phyloP scores from a whole-genome alignment of 1,140 invertebrate genomes.

The Lerema accius region DNA sequence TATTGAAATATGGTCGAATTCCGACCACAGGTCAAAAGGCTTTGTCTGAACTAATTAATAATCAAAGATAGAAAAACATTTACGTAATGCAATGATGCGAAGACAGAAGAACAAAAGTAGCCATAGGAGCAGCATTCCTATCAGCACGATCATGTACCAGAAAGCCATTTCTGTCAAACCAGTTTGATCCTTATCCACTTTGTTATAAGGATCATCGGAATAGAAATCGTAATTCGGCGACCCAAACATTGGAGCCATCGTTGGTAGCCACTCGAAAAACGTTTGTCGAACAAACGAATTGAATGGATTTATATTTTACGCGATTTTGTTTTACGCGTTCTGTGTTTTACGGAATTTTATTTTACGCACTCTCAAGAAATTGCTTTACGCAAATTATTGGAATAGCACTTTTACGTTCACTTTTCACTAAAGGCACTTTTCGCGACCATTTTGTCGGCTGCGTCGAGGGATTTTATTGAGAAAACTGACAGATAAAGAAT shows the following conservation, averaged over 20 bases:
- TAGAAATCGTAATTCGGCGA: constrained; percentile 50
- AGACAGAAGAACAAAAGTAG: constrained; percentile 63
- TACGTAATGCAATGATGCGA: constrained; percentile 61
- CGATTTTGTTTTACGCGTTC: neutral
- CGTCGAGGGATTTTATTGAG: constrained; percentile 5
- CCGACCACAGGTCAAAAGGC: no score
- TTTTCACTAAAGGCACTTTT: constrained; percentile 16
- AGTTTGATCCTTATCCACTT: constrained; percentile 19
- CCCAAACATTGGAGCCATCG: constrained; percentile 52
- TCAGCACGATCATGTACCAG: constrained; percentile 66
- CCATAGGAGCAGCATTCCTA: constrained; percentile 61
- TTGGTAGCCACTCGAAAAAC: constrained; percentile 22
- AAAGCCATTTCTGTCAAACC: constrained; percentile 55
- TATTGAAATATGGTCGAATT: no score
- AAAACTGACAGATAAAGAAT: constrained; percentile 27
- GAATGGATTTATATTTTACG: constrained; percentile 20
- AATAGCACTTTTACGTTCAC: constrained; percentile 46
- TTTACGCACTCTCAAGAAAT: constrained; percentile 53
- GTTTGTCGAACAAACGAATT: constrained; percentile 24
- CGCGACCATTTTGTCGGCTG: constrained; percentile 19
- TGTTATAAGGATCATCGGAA: constrained; percentile 29
- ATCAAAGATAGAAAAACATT: constrained; percentile 23
- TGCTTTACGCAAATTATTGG: constrained; percentile 59
- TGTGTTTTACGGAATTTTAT: no score
- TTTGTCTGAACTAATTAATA: no score